phyloP scores from a whole-genome alignment of 2,888 invertebrate species.

The Priocnemis perturbator region DNA sequence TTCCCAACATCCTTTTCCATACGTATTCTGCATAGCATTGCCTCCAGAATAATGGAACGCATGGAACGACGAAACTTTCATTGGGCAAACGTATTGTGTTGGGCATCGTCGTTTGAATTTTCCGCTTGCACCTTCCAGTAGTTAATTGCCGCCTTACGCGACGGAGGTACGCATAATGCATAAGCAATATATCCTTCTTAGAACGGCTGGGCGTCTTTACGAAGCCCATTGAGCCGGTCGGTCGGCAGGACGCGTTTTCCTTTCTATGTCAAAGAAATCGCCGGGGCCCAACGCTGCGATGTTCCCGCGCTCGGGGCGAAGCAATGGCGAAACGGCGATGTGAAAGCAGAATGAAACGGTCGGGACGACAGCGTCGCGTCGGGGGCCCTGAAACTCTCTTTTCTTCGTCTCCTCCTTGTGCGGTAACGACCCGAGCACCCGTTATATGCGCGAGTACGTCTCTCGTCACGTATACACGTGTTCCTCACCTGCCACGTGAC shows the following conservation, averaged over 20 bases:
- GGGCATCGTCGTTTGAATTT: neutral
- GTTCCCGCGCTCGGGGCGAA: constrained; percentile 48
- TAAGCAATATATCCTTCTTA: no score
- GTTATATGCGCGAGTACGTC: neutral
- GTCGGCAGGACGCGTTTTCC: constrained; percentile 58
- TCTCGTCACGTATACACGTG: no score
- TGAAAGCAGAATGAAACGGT: constrained; percentile 68
- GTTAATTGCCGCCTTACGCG: no score
- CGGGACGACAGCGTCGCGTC: constrained; percentile 13
- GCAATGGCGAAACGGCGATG: constrained; percentile 67
- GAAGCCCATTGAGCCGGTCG: no score
- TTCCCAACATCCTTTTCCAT: no score
- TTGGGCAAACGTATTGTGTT: no score
- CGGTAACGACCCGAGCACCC: neutral
- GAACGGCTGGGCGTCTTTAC: no score
- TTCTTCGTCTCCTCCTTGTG: neutral
- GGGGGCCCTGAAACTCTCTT: neutral
- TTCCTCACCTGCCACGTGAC: constrained; percentile 21
- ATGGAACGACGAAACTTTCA: no score
- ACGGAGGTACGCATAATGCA: neutral
- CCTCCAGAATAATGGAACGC: no score
- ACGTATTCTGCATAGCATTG: no score
- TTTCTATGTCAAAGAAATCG: constrained; percentile 65
- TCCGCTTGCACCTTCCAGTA: neutral
- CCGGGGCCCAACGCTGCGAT: constrained; percentile 44